phyloP scores from a whole-genome alignment of 2,797 vertebrate species.

The Macrochelys suwanniensis region DNA sequence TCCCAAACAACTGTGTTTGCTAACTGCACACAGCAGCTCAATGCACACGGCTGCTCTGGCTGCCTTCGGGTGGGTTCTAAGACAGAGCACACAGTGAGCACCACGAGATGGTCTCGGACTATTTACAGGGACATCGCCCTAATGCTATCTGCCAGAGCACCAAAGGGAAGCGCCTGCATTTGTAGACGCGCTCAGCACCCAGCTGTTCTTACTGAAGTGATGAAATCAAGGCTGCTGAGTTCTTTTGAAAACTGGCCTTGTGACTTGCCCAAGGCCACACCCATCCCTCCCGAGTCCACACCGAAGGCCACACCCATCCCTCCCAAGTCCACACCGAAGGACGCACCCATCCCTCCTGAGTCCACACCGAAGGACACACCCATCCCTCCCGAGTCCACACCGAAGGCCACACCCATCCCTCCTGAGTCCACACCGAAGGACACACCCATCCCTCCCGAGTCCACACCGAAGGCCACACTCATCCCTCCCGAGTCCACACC shows the following conservation, averaged over 20 bases:
- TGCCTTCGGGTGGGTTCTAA: not conserved
- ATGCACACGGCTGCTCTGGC: not conserved
- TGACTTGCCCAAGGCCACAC: not conserved
- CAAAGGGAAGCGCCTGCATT: not conserved
- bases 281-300: no score
- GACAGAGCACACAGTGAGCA: not conserved
- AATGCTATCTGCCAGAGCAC: not conserved
- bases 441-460: no score
- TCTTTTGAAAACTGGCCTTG: not conserved
- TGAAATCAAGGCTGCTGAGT: not conserved
- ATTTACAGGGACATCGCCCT: not conserved
- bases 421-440: not conserved
- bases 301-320: no score
- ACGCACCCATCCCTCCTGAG: no score
- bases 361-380: no score
- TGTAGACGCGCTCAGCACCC: not conserved
- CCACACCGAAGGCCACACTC: no score
- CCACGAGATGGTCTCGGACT: not conserved
- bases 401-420: no score
- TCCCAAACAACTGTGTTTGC: not conserved
- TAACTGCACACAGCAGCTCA: not conserved
- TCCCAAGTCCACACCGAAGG: no score
- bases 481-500: no score
- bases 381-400: not conserved
- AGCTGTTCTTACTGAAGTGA: not conserved